phyloP scores from a whole-genome alignment of 2,888 invertebrate genomes.

The Hyppa rectilinea region DNA sequence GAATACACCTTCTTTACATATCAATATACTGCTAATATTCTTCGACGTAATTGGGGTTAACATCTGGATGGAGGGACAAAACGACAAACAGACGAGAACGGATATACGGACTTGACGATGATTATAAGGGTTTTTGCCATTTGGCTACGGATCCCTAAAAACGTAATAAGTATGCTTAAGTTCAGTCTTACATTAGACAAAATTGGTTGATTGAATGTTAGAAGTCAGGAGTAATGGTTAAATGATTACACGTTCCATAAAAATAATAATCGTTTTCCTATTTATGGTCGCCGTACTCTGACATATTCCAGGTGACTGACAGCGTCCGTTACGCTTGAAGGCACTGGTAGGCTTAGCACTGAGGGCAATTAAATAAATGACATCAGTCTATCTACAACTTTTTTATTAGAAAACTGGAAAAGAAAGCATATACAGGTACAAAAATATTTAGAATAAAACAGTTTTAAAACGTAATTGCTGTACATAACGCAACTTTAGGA shows the following conservation, averaged over 20 bases:
- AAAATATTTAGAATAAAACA: background rate
- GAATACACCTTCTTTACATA: too few relatives aligned
- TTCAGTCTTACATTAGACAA: slow-evolving; percentile 5
- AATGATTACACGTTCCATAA: slow-evolving; percentile 41
- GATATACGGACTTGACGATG: background rate
- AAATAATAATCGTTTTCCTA: slow-evolving; percentile 27
- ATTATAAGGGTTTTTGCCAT: background rate
- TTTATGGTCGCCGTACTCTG: slow-evolving; percentile 23
- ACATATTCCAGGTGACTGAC: slow-evolving; percentile 40
- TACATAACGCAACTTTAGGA: too few relatives aligned
- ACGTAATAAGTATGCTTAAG: slow-evolving; percentile 19
- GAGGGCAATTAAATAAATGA: background rate
- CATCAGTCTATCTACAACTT: background rate
- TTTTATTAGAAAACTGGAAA: background rate
- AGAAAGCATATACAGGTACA: too few relatives aligned
- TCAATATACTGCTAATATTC: background rate
- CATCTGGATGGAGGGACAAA: background rate
- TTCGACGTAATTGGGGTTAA: background rate
- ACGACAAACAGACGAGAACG: too few relatives aligned
- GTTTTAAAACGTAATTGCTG: background rate
- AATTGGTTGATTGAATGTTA: slow-evolving; percentile 40
- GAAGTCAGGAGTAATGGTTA: slow-evolving; percentile 37
- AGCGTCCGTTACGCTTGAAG: slow-evolving; percentile 26
- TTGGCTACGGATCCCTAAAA: slow-evolving; percentile 2
- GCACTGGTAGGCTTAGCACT: background rate